phyloP scores from a whole-genome alignment of 2,113 vertebrate species.

The Chaetorhynchus papuensis region DNA sequence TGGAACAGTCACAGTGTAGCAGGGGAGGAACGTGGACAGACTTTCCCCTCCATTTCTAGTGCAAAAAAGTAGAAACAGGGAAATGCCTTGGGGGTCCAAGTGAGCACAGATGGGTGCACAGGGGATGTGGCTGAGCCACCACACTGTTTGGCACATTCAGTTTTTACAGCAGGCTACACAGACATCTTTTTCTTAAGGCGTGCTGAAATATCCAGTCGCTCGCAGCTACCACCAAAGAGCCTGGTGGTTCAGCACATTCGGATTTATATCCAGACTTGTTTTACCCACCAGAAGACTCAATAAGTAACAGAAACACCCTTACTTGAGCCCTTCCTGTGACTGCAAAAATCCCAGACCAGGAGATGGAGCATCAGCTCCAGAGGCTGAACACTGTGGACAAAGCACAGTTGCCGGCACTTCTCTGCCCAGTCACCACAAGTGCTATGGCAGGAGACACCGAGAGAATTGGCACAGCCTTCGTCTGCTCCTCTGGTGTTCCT shows the following conservation, averaged over 20 bases:
- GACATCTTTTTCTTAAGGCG: neutral
- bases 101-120: accelerated
- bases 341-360: neutral
- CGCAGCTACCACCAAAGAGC: neutral
- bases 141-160: neutral
- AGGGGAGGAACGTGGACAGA: neutral
- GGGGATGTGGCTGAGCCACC: neutral
- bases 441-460: neutral
- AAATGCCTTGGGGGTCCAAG: neutral
- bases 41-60: neutral
- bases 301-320: neutral
- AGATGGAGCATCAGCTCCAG: neutral
- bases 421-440: neutral
- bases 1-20: neutral
- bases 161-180: neutral
- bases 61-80: neutral
- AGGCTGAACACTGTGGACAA: neutral
- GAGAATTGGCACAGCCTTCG: accelerated
- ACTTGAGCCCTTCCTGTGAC: neutral
- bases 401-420: accelerated
- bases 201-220: neutral
- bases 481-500: neutral
- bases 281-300: neutral
- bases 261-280: neutral
- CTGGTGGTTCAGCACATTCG: neutral